phyloP scores from a whole-genome alignment of 2,113 vertebrate genomes.

The Cavia aperea region DNA sequence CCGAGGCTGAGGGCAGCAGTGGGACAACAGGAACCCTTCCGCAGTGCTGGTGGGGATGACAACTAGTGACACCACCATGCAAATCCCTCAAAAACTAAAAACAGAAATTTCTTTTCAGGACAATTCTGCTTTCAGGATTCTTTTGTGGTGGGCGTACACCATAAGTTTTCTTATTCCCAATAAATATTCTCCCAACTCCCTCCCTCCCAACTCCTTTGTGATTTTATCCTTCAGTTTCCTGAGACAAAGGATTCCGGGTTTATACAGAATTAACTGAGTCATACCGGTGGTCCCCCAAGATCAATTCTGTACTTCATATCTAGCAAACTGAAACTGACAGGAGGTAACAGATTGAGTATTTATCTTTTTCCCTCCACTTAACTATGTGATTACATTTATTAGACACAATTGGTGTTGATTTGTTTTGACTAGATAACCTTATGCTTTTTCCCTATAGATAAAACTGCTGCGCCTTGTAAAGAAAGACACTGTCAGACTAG shows the following conservation, averaged over 20 bases:
- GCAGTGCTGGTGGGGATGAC: not conserved
- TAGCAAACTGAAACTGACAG: not conserved
- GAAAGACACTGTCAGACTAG: not conserved
- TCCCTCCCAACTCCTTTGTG: not conserved
- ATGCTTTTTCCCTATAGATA: not conserved
- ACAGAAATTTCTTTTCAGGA: not conserved
- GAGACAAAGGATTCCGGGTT: not conserved
- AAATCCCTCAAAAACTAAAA: not conserved
- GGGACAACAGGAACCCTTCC: not conserved
- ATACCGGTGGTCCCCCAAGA: not conserved
- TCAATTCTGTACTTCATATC: not conserved
- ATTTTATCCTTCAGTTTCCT: not conserved
- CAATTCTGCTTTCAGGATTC: not conserved
- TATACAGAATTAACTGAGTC: not conserved
- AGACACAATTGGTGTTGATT: not conserved
- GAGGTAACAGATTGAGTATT: not conserved
- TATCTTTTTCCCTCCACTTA: not conserved
- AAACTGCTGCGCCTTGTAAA: not conserved
- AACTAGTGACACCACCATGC: not conserved
- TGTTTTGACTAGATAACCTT: not conserved
- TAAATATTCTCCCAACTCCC: not conserved
- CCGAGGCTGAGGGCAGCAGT: not conserved
- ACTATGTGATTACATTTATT: not conserved
- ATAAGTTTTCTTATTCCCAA: not conserved
- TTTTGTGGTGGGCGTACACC: not conserved